Conservation (phyloP, 2,113 vertebrate species). For the Otis tarda region DNA sequence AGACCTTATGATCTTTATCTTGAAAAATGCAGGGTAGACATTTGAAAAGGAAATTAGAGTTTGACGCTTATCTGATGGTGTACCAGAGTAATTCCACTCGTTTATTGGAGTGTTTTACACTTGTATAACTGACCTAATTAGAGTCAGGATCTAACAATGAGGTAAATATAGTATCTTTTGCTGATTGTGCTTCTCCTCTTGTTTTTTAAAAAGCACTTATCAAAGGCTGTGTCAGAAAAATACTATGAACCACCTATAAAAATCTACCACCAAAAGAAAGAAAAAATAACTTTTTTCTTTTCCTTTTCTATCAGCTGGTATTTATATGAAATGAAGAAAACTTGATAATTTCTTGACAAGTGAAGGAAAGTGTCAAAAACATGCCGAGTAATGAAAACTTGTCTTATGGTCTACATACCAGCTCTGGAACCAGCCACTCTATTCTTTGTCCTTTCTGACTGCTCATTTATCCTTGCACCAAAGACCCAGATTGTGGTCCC, state of each 20-base stretch:
- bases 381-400: background rate
- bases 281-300: background rate
- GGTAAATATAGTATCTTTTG: background rate
- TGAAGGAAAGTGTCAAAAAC: background rate
- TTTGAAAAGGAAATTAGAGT: background rate
- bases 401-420: background rate
- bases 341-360: background rate
- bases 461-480: background rate
- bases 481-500: background rate
- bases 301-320: background rate
- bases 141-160: background rate
- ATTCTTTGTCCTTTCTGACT: background rate
- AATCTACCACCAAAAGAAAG: background rate
- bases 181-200: background rate
- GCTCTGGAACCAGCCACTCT: background rate
- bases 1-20: background rate
- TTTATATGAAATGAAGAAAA: background rate
- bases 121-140: background rate
- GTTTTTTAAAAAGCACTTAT: background rate
- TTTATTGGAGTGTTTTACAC: background rate
- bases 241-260: background rate
- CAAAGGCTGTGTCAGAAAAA: background rate
- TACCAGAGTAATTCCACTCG: background rate
- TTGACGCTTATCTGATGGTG: background rate
- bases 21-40: background rate